These are phyloP conservation scores for Gobionotothen gibberifrons DNA, from an alignment of 2,797 vertebrate genomes.

Conservation along the genomic window DNA sequence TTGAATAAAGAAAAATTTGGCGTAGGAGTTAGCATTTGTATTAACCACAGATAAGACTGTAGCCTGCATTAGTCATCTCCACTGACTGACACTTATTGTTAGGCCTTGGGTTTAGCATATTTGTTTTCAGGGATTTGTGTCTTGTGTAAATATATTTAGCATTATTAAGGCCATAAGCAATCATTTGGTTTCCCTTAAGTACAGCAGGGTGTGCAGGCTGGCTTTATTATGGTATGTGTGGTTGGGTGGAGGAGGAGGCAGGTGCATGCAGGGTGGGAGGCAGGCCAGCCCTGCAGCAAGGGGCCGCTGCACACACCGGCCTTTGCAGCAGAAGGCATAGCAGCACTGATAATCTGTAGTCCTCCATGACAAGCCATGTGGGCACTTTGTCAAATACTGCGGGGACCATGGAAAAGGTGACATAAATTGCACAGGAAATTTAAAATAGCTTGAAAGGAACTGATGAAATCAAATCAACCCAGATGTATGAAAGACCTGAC, in stretches of 20 bases:
- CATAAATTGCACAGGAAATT: slow-evolving; percentile 3
- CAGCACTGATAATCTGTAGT: slow-evolving; percentile 66
- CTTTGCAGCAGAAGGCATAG: slow-evolving; percentile 78
- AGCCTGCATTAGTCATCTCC: slow-evolving; percentile 31
- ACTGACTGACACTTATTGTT: slow-evolving; percentile 30
- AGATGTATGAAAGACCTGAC: not conserved
- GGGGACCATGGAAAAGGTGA: not conserved
- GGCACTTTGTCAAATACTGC: slow-evolving; percentile 27
- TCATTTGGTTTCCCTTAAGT: not conserved
- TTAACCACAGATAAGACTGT: not conserved
- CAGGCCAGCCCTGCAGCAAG: slow-evolving; percentile 84
- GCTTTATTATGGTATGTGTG: slow-evolving; percentile 5
- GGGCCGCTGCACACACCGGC: slow-evolving; percentile 69
- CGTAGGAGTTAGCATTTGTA: slow-evolving; percentile 1
- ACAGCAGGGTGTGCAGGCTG: slow-evolving; percentile 2
- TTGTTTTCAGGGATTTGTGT: slow-evolving; percentile 29
- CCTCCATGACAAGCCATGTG: slow-evolving; percentile 47
- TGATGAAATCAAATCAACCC: not conserved
- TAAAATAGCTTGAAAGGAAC: slow-evolving; percentile 12
- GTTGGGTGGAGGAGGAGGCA: slow-evolving; percentile 44
- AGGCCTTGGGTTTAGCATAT: slow-evolving; percentile 30
- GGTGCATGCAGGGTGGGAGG: slow-evolving; percentile 75
- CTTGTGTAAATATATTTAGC: slow-evolving; percentile 2
- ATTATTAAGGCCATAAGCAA: not conserved
- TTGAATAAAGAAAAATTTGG: not conserved